Evolutionary conservation across 2,888 invertebrate genomes (phyloP).

Genomic region (Sminthurinus aureus): DNA sequence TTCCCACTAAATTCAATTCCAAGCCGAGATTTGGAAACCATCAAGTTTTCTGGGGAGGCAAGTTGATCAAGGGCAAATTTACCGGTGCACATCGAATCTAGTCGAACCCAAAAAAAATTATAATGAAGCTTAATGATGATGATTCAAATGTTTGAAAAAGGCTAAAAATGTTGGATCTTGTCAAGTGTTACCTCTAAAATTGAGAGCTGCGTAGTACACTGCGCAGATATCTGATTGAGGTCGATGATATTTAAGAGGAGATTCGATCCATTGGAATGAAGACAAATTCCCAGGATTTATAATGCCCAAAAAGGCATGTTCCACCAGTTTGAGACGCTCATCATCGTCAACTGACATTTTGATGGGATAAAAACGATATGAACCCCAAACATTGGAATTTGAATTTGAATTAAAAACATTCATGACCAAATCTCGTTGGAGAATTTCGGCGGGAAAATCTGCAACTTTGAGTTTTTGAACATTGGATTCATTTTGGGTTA

Average conservation of each 20-base stretch:
- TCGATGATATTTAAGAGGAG: slow-evolving; percentile 67
- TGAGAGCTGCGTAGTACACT: slow-evolving; percentile 80
- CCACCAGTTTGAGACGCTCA: background rate
- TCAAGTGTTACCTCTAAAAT: slow-evolving; percentile 98
- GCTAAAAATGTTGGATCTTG: too few relatives aligned
- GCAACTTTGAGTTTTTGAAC: background rate
- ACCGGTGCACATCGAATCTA: too few relatives aligned
- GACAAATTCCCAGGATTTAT: slow-evolving; percentile 93
- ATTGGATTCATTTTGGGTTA: background rate
- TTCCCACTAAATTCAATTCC: too few relatives aligned
- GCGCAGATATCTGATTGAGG: background rate
- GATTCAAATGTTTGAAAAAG: too few relatives aligned
- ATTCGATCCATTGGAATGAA: slow-evolving; percentile 92
- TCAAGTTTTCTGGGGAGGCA: too few relatives aligned
- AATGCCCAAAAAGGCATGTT: slow-evolving; percentile 86
- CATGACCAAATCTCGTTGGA: slow-evolving; percentile 36
- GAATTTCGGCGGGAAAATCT: too few relatives aligned
- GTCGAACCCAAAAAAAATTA: too few relatives aligned
- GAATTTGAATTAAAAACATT: slow-evolving; percentile 66
- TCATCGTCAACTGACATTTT: too few relatives aligned
- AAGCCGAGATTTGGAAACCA: too few relatives aligned
- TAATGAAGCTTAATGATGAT: too few relatives aligned
- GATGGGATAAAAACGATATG: slow-evolving; percentile 76
- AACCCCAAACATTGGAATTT: too few relatives aligned
- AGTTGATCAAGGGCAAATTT: too few relatives aligned